Evolutionary conservation across 2,797 vertebrate species (phyloP).

Genomic region (Phoebastria nigripes): DNA sequence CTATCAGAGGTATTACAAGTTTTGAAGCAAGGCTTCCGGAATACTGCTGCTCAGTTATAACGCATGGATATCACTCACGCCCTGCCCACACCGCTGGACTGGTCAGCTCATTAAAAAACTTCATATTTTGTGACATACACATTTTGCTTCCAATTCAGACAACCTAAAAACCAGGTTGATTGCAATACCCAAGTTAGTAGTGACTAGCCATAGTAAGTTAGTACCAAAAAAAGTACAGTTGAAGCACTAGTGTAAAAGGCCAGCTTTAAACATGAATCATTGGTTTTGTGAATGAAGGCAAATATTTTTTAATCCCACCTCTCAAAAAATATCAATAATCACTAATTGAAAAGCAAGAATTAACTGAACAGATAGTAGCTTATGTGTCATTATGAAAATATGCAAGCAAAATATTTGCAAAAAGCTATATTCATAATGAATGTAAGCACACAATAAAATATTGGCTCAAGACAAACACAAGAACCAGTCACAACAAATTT

Average conservation of each 20-base stretch:
- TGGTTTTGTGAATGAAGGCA: not conserved
- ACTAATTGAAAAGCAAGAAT: not conserved
- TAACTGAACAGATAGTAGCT: not conserved
- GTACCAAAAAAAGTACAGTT: not conserved
- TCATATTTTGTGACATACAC: not conserved
- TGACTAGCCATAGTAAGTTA: not conserved
- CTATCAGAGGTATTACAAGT: not conserved
- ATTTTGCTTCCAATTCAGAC: not conserved
- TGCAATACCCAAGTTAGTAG: not conserved
- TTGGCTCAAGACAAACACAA: not conserved
- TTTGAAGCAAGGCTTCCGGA: not conserved
- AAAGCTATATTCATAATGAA: not conserved
- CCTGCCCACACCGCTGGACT: fast-evolving
- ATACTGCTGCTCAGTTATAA: not conserved
- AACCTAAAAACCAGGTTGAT: not conserved
- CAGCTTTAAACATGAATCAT: not conserved
- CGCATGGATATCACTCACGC: not conserved
- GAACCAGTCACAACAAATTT: not conserved
- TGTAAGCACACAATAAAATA: not conserved
- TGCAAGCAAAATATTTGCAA: not conserved
- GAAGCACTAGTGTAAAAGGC: not conserved
- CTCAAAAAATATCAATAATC: not conserved
- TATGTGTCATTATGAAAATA: not conserved
- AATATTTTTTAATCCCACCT: not conserved
- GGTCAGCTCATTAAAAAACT: not conserved